These are phyloP conservation scores for Trichomycterus rosablanca DNA, from an alignment of 2,113 vertebrate species.

Conservation along the genomic window DNA sequence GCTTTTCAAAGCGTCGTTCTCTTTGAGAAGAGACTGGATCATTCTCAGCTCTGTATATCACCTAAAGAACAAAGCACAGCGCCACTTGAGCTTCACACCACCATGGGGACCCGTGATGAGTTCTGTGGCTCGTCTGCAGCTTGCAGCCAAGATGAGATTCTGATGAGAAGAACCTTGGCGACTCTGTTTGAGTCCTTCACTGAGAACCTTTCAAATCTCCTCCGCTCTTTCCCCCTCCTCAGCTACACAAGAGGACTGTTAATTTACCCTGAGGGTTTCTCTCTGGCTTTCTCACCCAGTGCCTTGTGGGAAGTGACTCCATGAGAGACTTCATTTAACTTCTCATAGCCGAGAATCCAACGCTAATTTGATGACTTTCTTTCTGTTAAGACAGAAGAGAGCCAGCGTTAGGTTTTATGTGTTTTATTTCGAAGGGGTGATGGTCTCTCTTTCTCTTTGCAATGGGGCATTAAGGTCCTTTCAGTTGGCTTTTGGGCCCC, in stretches of 20 bases:
- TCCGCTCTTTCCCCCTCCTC: constrained; percentile 6
- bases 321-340: constrained; percentile 47
- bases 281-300: constrained; percentile 27
- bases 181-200: constrained; percentile 47
- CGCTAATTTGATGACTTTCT: constrained; percentile 38
- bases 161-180: constrained; percentile 30
- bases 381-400: constrained; percentile 25
- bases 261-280: constrained; percentile 34
- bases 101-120: constrained; percentile 34
- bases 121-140: constrained; percentile 30
- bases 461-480: constrained; percentile 50
- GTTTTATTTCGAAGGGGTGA: constrained; percentile 32
- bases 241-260: constrained; percentile 33
- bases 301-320: constrained; percentile 28
- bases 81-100: constrained; percentile 35
- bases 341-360: constrained; percentile 41
- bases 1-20: constrained; percentile 16
- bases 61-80: constrained; percentile 16
- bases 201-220: constrained; percentile 31
- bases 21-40: constrained; percentile 18
- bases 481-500: constrained; percentile 41
- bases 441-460: constrained; percentile 36
- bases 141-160: constrained; percentile 30
- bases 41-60: constrained; percentile 25
- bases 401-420: constrained; percentile 45